These are phyloP conservation scores for Podiceps cristatus DNA, from an alignment of 2,113 vertebrate species.

Conservation along the genomic window DNA sequence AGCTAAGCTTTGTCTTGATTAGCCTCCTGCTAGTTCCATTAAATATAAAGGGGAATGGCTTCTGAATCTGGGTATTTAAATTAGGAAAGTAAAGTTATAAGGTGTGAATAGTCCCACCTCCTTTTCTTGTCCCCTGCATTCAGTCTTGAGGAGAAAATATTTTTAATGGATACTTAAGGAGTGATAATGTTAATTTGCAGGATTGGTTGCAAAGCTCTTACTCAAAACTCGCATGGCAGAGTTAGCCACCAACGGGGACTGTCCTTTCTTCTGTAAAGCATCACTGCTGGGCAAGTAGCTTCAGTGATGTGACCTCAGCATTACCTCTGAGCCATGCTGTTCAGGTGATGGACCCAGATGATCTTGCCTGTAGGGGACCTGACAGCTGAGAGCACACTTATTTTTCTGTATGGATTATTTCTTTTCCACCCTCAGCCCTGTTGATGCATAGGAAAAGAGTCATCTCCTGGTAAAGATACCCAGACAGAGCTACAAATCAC, in stretches of 20 bases:
- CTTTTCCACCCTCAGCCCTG: neutral
- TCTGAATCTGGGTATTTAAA: neutral
- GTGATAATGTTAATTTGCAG: neutral
- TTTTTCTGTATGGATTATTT: neutral
- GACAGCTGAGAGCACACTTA: neutral
- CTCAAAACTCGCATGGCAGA: neutral
- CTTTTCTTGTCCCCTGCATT: neutral
- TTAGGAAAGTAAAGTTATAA: neutral
- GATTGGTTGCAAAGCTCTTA: neutral
- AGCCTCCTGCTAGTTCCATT: neutral
- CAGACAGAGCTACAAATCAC: neutral
- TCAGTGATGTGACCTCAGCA: neutral
- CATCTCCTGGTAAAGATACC: constrained; percentile 3
- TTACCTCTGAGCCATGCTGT: neutral
- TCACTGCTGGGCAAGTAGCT: neutral
- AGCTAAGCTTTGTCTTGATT: neutral
- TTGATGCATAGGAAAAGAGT: neutral
- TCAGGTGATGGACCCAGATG: neutral
- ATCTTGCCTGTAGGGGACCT: neutral
- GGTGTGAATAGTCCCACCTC: neutral
- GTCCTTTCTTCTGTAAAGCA: neutral
- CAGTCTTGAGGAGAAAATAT: neutral
- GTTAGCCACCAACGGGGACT: neutral
- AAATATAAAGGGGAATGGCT: neutral
- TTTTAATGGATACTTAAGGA: neutral